A percentile compares a stretch with the other conserved stretches of the same genome.
Evolutionary conservation across 2,797 vertebrate species (phyloP).

Genomic region (Pteronotus mesoamericanus): DNA sequence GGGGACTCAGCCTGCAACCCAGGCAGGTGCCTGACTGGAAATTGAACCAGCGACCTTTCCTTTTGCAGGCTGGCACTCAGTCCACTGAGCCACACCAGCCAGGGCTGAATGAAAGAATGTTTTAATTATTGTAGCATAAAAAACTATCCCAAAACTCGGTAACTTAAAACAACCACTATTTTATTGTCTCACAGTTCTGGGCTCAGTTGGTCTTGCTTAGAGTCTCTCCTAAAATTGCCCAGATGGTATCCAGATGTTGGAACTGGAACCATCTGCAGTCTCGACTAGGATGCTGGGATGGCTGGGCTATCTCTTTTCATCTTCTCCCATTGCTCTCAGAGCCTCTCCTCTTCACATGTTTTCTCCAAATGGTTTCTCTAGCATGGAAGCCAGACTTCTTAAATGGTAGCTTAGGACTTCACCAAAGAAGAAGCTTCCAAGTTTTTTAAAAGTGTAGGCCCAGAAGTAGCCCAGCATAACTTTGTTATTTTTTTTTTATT

Average conservation of each 20-base stretch:
- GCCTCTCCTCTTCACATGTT: background rate
- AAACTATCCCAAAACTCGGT: background rate
- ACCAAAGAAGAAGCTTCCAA: background rate
- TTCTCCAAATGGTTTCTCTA: background rate
- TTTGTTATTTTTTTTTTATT: slow-evolving; percentile 15
- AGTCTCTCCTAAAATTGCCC: background rate
- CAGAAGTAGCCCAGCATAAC: background rate
- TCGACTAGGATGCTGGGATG: background rate
- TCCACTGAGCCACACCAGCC: no score
- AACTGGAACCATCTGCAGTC: background rate
- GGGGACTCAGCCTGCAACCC: no score
- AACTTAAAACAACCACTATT: background rate
- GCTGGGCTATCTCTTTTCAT: background rate
- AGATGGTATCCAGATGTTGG: background rate
- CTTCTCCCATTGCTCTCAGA: background rate
- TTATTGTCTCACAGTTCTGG: background rate
- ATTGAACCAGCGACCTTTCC: no score
- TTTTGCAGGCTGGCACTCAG: no score
- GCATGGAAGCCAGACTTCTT: background rate
- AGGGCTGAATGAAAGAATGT: slow-evolving; percentile 11
- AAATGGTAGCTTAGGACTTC: background rate
- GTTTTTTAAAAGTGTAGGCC: background rate
- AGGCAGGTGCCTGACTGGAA: no score
- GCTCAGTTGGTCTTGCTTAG: background rate
- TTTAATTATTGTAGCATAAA: slow-evolving; percentile 11